Base-by-base conservation (phyloP, 2,113 vertebrate genomes). In the Cololabis saira region DNA sequence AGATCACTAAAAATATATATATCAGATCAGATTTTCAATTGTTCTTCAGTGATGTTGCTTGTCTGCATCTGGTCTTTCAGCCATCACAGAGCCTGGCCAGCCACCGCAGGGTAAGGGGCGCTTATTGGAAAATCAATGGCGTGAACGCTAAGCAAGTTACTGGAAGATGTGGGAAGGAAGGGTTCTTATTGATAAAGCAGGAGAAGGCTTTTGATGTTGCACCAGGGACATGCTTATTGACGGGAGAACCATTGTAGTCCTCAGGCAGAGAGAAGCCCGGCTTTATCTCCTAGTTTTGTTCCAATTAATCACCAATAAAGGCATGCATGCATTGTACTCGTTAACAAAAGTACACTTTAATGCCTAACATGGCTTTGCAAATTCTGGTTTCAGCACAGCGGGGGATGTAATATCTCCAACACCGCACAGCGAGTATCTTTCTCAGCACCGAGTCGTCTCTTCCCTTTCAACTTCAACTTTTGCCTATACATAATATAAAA, bases 101-200 rank as follows among this genome's bases (percentile, higher is more conserved):
- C 84, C 87, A 89, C 90, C 92, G 93, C 94, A 95, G 95, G 95
- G 96, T 96, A 97, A 95, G 95, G 95, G 94, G 94, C 93, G 93
- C 96, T 96, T 93, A 98, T 96, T 96, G 95, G 92, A 98, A 98
- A 98, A 99, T 99, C 97, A 97, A 99, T 99, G 94, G 92, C 76
- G 93, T 95, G 96, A 98, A 96, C 95, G 94, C 96, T 96, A 96
- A 95, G 96, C 96, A 96, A 98, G 95, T 98, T 98, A 97, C 95
- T 98, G 96, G 95, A 98, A 97, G 94, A 96, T 93, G 94, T 93
- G 93, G 93, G 95, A 96, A 97, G 95, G 93, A 93, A 94, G 94
- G 95, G 94, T 94, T 93, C 78, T 94, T 95, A 96, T 93, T 95
- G 96, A 97, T 97, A 96, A 96, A 97, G 95, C 94, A 94, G 77